Evolutionary conservation across 2,888 invertebrate species (phyloP).

Genomic region (Ophonus ardosiacus): DNA sequence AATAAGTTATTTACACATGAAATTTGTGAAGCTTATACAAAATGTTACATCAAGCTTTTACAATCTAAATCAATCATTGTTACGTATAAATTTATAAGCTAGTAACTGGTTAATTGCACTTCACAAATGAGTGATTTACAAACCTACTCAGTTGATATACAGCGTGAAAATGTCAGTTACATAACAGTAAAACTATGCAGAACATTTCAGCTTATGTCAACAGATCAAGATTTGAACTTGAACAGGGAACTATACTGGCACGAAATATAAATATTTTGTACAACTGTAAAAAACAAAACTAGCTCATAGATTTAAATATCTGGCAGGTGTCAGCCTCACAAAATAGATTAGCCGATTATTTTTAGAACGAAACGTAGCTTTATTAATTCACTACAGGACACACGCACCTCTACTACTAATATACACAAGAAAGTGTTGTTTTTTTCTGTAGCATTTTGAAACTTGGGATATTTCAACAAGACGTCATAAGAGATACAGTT

Average conservation of each 20-base stretch:
- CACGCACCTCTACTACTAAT: background rate
- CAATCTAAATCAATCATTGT: background rate
- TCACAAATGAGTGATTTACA: background rate
- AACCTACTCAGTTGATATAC: background rate
- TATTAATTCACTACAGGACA: conserved; percentile 13
- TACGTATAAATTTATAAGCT: background rate
- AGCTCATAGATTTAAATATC: conserved; percentile 43
- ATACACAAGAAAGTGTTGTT: background rate
- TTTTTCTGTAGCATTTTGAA: background rate
- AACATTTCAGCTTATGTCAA: conserved; percentile 7
- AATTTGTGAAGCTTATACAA: too few relatives aligned
- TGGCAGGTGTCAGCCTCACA: conserved; percentile 37
- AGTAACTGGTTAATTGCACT: background rate
- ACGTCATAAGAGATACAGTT: background rate
- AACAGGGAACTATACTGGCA: conserved; percentile 9
- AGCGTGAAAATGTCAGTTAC: background rate
- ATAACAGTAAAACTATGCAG: background rate
- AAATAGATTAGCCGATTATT: conserved; percentile 21
- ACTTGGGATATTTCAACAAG: background rate
- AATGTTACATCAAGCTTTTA: too few relatives aligned
- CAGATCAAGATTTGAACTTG: conserved; percentile 37
- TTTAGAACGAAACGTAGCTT: conserved; percentile 8
- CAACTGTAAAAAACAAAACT: conserved; percentile 16
- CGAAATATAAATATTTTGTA: conserved; percentile 33
- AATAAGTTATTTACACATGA: background rate